Conservation (phyloP, 2,113 vertebrate species). For the Perca flavescens region DNA sequence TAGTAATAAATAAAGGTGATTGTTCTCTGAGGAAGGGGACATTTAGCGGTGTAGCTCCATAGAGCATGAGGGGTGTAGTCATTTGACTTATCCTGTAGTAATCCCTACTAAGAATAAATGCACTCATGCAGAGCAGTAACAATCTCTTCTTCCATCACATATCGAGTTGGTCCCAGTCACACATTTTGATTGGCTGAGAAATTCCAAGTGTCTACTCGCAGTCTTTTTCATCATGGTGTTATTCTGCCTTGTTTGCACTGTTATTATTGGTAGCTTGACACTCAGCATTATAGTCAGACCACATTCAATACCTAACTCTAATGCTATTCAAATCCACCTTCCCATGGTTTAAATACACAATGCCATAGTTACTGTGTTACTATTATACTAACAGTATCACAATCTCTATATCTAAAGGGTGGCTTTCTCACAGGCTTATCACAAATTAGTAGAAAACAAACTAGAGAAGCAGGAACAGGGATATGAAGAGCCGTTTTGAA, state of each 20-base stretch:
- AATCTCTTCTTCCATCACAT: slow-evolving; percentile 11
- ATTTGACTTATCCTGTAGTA: slow-evolving; percentile 24
- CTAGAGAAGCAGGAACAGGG: not conserved
- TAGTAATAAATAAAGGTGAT: not conserved
- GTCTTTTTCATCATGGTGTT: slow-evolving; percentile 4
- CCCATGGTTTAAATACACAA: slow-evolving; percentile 10
- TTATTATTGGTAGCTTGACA: slow-evolving; percentile 17
- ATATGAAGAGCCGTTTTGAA: slow-evolving; percentile 9
- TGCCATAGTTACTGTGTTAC: slow-evolving; percentile 16
- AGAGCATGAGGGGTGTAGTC: not conserved
- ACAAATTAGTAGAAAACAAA: slow-evolving; percentile 31
- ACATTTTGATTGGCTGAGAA: slow-evolving; percentile 37
- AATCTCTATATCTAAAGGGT: slow-evolving; percentile 14
- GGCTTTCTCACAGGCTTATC: slow-evolving; percentile 22
- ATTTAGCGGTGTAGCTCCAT: slow-evolving; percentile 6
- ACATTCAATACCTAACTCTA: slow-evolving; percentile 9
- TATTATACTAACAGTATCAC: slow-evolving; percentile 15
- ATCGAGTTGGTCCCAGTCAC: slow-evolving; percentile 3
- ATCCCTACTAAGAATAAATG: slow-evolving; percentile 31
- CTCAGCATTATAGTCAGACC: not conserved
- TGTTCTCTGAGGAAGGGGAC: not conserved
- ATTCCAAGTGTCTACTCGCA: slow-evolving; percentile 9
- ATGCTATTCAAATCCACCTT: slow-evolving; percentile 38
- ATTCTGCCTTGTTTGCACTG: slow-evolving; percentile 43
- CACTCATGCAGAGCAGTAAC: slow-evolving; percentile 8